Base-by-base conservation (phyloP, 2,888 invertebrate genomes). In the Steromphala cineraria region DNA sequence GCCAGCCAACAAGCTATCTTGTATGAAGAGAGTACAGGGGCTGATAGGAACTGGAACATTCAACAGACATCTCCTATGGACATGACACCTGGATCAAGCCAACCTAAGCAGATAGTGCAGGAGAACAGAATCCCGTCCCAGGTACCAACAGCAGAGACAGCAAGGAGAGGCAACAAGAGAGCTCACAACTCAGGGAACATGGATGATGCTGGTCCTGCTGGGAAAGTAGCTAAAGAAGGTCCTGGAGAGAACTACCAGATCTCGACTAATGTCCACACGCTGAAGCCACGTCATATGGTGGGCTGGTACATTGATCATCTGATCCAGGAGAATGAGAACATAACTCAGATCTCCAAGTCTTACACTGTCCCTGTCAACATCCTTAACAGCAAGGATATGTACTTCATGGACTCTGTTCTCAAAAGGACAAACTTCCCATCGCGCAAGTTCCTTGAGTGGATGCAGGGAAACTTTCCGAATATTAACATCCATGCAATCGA, bases 341-440 rank as follows among this genome's bases (percentile, higher is more conserved):
- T 91, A n/a, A 91, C 91, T 5, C 89, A 91, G 81, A 91, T 91
- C 53, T 91, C 91, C 7, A 86, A 89, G 71, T 89, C 90, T 21
- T 87, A 88, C 24, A 89, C 90, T 8, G 85, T 89, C 7, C 89
- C 90, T 1, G 88, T 89, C 15, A 89, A 89, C 67, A 88, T 91
- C n/a, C 90, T 88, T 82, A 89, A 90, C 7, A 89, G 88, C 36
- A 90, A 91, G 53, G 91, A 91, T 74, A 88, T 90, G 81, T 90
- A 91, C 75, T 87, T 91, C 36, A 89, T 90, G 87, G 90, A 91
- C 46, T 86, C 86, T 0, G 84, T 90, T 13, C 81, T 81, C 53
- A 83, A 85, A 24, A 88, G 87, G 81, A 85, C 85, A 31, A 81
- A 84, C 8, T 91, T 91, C 76, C 91, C 91, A 0, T 89, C 89